A percentile compares a stretch with the other conserved stretches of the same genome.
Evolutionary conservation across 2,797 vertebrate species (phyloP).

Genomic region (Danio choprae): DNA sequence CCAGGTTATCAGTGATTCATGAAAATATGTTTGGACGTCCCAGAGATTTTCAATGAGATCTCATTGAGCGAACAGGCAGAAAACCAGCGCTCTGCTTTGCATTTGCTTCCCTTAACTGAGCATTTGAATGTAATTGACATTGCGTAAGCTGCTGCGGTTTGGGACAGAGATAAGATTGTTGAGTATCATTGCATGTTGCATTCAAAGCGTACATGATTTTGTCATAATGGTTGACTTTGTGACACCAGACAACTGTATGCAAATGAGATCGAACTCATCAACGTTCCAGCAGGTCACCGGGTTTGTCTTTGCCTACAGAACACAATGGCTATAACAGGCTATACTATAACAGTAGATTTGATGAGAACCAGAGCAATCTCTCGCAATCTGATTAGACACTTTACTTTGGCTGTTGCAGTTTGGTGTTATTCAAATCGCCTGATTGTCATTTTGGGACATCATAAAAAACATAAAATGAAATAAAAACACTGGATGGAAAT

Average conservation of each 20-base stretch:
- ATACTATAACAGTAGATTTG: conserved; percentile 49
- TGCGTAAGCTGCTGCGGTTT: conserved; percentile 28
- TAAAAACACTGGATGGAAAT: too few relatives aligned
- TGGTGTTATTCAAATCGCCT: conserved; percentile 58
- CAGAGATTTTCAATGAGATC: conserved; percentile 17
- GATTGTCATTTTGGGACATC: background rate
- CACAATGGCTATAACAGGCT: conserved; percentile 38
- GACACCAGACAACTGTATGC: conserved; percentile 60
- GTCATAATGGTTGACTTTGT: conserved; percentile 48
- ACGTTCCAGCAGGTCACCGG: conserved; percentile 43
- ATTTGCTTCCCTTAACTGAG: conserved; percentile 60
- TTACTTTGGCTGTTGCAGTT: conserved; percentile 48
- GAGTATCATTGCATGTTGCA: conserved; percentile 33
- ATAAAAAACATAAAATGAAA: too few relatives aligned
- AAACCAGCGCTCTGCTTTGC: conserved; percentile 57
- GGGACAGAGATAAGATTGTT: conserved; percentile 48
- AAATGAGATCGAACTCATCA: conserved; percentile 55
- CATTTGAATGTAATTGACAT: conserved; percentile 62
- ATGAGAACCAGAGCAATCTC: conserved; percentile 37
- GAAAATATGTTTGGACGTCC: conserved; percentile 29
- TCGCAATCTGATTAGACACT: conserved; percentile 56
- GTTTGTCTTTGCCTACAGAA: conserved; percentile 34
- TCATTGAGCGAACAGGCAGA: conserved; percentile 26
- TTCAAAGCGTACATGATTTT: conserved; percentile 47
- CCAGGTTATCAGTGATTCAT: conserved; percentile 21